Percentiles rank a stretch among this genome's conserved stretches.
Conservation (phyloP, 35 echinoderm and acorn worm genomes). For the Holothuria glaberrima region DNA sequence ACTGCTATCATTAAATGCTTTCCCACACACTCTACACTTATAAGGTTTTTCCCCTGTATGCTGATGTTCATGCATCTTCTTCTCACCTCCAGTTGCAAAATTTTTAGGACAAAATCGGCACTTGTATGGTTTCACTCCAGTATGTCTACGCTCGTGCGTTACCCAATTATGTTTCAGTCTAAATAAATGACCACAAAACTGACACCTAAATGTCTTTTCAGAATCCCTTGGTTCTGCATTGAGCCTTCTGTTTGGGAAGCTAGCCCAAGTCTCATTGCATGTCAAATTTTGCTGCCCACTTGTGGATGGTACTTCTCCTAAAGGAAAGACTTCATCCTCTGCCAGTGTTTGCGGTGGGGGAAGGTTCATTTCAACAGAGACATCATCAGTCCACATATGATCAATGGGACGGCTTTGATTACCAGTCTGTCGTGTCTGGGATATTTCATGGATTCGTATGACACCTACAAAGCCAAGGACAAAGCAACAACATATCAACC, state of each 20-base stretch:
- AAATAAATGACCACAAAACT: slow-evolving; percentile 55
- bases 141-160: slow-evolving; percentile 56
- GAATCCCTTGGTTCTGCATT: not conserved
- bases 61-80: not conserved
- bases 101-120: slow-evolving; percentile 62
- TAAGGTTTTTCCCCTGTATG: slow-evolving; percentile 53
- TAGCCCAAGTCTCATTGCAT: too few species aligned
- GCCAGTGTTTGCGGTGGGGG: not conserved
- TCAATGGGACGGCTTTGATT: not conserved
- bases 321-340: not conserved
- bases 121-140: slow-evolving; percentile 58
- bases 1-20: slow-evolving; percentile 34
- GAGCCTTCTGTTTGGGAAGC: too few species aligned
- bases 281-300: not conserved
- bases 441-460: not conserved
- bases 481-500: not conserved
- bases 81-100: slow-evolving; percentile 4
- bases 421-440: not conserved
- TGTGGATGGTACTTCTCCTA: not conserved
- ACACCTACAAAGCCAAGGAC: slow-evolving; percentile 33
- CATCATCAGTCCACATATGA: not conserved
- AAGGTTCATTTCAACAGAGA: too few species aligned
- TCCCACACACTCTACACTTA: slow-evolving; percentile 36
- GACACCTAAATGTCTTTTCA: not conserved
- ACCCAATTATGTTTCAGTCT: slow-evolving; percentile 16